Base-by-base conservation (phyloP, 2,888 invertebrate species). In the Pseudeuparius sepicola region DNA sequence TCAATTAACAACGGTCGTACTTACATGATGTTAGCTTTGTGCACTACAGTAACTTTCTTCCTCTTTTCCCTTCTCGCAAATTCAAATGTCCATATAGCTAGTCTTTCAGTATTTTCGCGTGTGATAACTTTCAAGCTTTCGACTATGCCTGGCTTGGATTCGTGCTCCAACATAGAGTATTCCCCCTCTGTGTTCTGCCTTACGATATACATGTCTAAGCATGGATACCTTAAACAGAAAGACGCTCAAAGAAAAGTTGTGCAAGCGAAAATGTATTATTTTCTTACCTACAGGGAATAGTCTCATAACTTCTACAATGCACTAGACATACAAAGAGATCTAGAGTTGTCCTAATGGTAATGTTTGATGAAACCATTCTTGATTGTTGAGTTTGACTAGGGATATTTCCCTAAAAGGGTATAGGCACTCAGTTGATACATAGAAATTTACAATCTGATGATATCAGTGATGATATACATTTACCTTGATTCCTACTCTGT, bases 171-270 rank as follows among this genome's bases (percentile, higher is more conserved):
- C 60, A 67, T 70, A 12, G 68, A 60, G 49, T 75, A 77, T 54
- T 76, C 75, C 7, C 75, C 76, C 56, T 77, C 75, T 2, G 73
- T 74, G 53, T 78, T 77, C 51, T 78, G 75, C 15, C 76, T 57
- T 28, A 76, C 68, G 24, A 77, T 48, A 9, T 71, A 63, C 28
- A 75, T 60, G 50, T 78, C 74, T 18, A 76, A 55, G 38, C 66
- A 60, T 13, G 53, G 41, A 26, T 41, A 36, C 41, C n/a, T n/a
- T n/a, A n/a, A n/a, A n/a, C n/a, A n/a, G 34, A 32, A 39, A 29
- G 14, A 7, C 9, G 12, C 4, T 6, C 16, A n/a, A 2, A 13
- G 9, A 14, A n/a, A 10, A 24, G 5, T 23, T 2, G 2, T 14
- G 10, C 13, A 7, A 15, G 10, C 14, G 3, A 2, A 41, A 20